Base-by-base conservation (phyloP, 2,888 invertebrate species). In the Drosophila koepferae region DNA sequence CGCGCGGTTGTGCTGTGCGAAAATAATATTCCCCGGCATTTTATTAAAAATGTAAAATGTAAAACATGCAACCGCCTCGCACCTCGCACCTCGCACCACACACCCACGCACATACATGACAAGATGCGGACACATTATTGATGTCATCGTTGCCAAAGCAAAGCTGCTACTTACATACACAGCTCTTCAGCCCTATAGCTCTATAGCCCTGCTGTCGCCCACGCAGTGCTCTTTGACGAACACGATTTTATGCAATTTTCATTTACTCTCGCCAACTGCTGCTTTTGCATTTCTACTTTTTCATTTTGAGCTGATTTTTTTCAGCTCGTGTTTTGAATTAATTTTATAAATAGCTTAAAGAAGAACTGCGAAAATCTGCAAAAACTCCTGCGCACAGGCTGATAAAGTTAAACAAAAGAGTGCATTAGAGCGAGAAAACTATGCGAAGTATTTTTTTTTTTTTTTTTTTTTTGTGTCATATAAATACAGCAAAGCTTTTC, bases 41-140 rank as follows among this genome's bases (percentile, higher is more conserved):
- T 79, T 81, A 81, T 84, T 77, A 70, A 72, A 73, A 81, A 76
- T 78, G 76, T 73, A 61, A 58, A 64, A 41, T 78, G 76, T 73
- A 61, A 58, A 64, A 40, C 28, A 49, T 65, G 55, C 34, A 48
- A 49, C 28, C 28, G 1, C n/a, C 49, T 49, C 51, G 6, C 28
- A 28, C 40, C 40, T 14, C 36, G 20, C 20, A 20, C 20, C 20
- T 2, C 20, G 20, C 20, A 20, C n/a, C 40, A 7, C 36, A 16
- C 54, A 36, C 6, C 5, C 18, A 20, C 38, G 36, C 38, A 23
- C 28, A 38, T 5, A 18, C 53, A 54, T 38, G 38, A 16, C 38
- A 5, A 54, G 20, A 16, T 54, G 38, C 12, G 55, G 41, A 56
- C 67, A 51, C 64, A 63, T 59, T 58, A 69, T 75, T 75, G 64